Evolutionary conservation across 2,797 vertebrate species (phyloP).

Genomic region (Protosalanx chinensis): DNA sequence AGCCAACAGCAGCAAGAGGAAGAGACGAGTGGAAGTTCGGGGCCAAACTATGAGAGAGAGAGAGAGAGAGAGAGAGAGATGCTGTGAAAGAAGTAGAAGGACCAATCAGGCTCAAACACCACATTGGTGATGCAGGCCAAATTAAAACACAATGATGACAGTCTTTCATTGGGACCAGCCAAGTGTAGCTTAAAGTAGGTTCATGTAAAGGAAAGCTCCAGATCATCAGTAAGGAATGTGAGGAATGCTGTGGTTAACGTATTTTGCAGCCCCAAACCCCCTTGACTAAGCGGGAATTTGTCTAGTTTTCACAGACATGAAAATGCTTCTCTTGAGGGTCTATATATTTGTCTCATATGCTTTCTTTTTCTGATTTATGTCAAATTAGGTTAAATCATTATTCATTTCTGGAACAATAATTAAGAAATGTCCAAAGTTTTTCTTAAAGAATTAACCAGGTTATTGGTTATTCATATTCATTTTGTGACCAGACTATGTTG

Average conservation of each 20-base stretch:
- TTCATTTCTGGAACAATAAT: too few species aligned
- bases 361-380: too few species aligned
- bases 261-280: background rate
- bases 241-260: background rate
- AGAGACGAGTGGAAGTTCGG: slow-evolving; percentile 31
- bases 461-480: too few species aligned
- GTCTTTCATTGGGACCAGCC: background rate
- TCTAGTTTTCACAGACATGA: background rate
- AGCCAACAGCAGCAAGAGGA: slow-evolving; percentile 60
- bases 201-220: background rate
- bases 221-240: background rate
- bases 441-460: too few species aligned
- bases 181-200: background rate
- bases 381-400: too few species aligned
- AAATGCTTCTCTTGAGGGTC: too few species aligned
- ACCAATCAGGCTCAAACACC: too few species aligned
- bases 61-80: slow-evolving; percentile 15
- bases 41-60: slow-evolving; percentile 50
- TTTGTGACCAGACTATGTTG: background rate
- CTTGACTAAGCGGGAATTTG: background rate
- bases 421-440: too few species aligned
- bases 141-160: background rate
- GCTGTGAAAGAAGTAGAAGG: background rate
- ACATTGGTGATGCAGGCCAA: background rate
- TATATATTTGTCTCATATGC: too few species aligned